Conservation (phyloP, 2,797 vertebrate genomes). For the Myotis planiceps region DNA sequence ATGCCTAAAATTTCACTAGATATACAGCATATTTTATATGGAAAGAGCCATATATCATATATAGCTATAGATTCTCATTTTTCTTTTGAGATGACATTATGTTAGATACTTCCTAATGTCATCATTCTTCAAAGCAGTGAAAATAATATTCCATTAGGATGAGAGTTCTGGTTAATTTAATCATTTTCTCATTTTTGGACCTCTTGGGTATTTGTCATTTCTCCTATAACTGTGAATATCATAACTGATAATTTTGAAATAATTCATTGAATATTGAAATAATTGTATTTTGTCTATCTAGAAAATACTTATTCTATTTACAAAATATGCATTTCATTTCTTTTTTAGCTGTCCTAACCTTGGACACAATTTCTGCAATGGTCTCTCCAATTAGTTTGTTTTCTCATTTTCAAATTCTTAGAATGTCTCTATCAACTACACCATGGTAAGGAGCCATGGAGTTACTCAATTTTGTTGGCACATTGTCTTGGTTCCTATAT, state of each 20-base stretch:
- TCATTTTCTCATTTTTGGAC: not conserved
- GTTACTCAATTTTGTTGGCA: not conserved
- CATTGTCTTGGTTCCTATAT: not conserved
- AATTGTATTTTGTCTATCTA: not conserved
- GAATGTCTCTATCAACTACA: not conserved
- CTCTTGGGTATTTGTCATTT: not conserved
- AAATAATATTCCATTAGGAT: not conserved
- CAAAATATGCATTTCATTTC: not conserved
- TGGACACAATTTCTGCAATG: not conserved
- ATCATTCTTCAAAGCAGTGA: not conserved
- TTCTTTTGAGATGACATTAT: not conserved
- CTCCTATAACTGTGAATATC: not conserved
- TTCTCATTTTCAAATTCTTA: not conserved
- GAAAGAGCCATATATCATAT: not conserved
- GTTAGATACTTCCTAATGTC: not conserved
- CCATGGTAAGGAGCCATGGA: not conserved
- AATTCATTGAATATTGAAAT: not conserved
- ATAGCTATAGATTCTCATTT: not conserved
- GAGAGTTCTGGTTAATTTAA: not conserved
- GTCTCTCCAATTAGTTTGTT: not conserved
- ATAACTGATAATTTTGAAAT: not conserved
- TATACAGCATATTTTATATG: not conserved
- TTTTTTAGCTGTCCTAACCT: not conserved
- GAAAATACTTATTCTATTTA: not conserved
- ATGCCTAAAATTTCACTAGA: not conserved